Conservation (phyloP, 2,888 invertebrate genomes). For the Epsilonema sp. region DNA sequence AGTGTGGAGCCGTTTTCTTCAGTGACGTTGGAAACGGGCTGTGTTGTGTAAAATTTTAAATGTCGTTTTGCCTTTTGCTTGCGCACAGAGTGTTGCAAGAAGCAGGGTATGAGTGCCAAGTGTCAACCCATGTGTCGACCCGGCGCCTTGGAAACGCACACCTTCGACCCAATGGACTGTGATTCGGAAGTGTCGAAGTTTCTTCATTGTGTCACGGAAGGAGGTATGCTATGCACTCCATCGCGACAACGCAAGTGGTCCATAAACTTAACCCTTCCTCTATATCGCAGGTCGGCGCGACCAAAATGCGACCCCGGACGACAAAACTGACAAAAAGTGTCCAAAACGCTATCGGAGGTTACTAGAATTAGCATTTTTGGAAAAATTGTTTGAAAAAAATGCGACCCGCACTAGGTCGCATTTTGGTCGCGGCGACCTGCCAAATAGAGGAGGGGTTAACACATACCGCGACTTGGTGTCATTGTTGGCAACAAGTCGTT, state of each 20-base stretch:
- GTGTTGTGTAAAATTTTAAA: not conserved
- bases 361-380: constrained; percentile 22
- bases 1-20: not conserved
- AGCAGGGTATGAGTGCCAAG: constrained; percentile 51
- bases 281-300: no score
- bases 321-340: not conserved
- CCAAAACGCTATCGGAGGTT: constrained; percentile 16
- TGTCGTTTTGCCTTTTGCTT: no score
- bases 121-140: constrained; percentile 56
- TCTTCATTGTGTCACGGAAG: constrained; percentile 8
- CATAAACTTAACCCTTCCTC: not conserved
- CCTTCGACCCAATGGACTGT: constrained; percentile 12
- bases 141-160: constrained; percentile 18
- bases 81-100: constrained; percentile 56
- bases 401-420: no score
- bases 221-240: no score
- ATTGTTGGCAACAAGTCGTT: no score
- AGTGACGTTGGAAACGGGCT: not conserved
- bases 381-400: no score
- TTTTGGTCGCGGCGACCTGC: no score
- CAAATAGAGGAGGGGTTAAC: constrained; percentile 21
- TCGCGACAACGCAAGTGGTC: no score
- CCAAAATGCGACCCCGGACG: no score
- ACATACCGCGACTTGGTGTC: no score
- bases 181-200: constrained; percentile 4